Conservation (phyloP, 2,113 vertebrate species). For the Otocyon megalotis region DNA sequence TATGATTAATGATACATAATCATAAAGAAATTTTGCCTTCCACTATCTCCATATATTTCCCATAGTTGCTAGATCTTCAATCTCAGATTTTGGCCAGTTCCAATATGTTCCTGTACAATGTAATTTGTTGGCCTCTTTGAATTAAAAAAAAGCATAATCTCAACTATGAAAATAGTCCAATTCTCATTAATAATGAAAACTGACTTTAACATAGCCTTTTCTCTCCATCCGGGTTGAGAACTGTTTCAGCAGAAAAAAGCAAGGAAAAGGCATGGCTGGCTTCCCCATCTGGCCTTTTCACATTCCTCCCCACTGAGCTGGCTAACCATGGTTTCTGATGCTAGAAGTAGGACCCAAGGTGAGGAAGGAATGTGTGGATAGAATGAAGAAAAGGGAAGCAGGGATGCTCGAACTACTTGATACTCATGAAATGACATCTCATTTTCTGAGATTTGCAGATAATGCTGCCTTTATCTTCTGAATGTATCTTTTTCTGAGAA, state of each 20-base stretch:
- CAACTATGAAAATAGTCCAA: neutral
- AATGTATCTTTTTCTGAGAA: neutral
- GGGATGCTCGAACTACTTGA: neutral
- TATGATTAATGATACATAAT: neutral
- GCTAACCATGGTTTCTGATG: neutral
- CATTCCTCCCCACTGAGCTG: neutral
- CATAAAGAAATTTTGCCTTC: neutral
- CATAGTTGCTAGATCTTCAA: neutral
- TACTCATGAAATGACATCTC: neutral
- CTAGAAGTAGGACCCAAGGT: neutral
- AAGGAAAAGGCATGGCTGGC: neutral
- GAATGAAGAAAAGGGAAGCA: neutral
- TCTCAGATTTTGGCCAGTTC: neutral
- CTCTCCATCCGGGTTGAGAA: neutral
- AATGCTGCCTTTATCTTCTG: neutral
- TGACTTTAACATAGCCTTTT: neutral
- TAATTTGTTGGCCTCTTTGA: neutral
- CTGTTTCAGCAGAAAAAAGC: neutral
- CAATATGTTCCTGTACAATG: neutral
- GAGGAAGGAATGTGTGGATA: neutral
- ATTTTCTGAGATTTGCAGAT: neutral
- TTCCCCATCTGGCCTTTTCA: neutral
- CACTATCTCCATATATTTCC: neutral
- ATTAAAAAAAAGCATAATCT: neutral
- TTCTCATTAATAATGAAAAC: neutral